These are phyloP conservation scores for Drosophila testacea DNA, from an alignment of 2,888 invertebrate genomes.

Conservation along the genomic window DNA sequence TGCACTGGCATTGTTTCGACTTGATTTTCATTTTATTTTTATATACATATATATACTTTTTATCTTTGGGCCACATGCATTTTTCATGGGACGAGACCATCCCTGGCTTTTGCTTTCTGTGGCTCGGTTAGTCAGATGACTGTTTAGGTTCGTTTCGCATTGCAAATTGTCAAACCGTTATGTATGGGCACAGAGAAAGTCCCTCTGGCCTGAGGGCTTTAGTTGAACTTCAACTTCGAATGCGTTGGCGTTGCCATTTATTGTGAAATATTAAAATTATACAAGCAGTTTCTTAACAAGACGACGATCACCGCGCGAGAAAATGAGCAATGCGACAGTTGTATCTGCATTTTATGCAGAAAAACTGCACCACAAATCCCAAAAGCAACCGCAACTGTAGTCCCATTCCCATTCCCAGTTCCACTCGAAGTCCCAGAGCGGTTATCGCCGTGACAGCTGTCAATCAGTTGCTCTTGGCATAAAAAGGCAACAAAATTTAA, in stretches of 20 bases:
- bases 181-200: constrained; percentile 56
- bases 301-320: constrained; percentile 60
- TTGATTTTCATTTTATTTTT: constrained; percentile 32
- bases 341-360: constrained; percentile 75
- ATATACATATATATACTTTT: constrained; percentile 7
- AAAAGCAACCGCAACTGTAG: constrained; percentile 20
- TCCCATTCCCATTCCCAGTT: constrained; percentile 24
- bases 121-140: neutral
- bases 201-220: constrained; percentile 32
- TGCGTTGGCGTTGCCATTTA: constrained; percentile 74
- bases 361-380: constrained; percentile 38
- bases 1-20: constrained; percentile 53
- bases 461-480: constrained; percentile 57
- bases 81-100: constrained; percentile 61
- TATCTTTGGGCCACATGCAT: constrained; percentile 64
- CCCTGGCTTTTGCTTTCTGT: constrained; percentile 37
- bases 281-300: constrained; percentile 64
- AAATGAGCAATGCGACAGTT: constrained; percentile 72
- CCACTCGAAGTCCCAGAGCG: constrained; percentile 64
- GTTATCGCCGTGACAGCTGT: constrained; percentile 81
- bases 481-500: constrained; percentile 16
- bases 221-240: constrained; percentile 31
- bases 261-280: constrained; percentile 79
- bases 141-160: constrained; percentile 35
- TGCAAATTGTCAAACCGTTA: constrained; percentile 79